Evolutionary conservation across 2,797 vertebrate genomes (phyloP).

Genomic region (Oceanodroma leucorhoa): DNA sequence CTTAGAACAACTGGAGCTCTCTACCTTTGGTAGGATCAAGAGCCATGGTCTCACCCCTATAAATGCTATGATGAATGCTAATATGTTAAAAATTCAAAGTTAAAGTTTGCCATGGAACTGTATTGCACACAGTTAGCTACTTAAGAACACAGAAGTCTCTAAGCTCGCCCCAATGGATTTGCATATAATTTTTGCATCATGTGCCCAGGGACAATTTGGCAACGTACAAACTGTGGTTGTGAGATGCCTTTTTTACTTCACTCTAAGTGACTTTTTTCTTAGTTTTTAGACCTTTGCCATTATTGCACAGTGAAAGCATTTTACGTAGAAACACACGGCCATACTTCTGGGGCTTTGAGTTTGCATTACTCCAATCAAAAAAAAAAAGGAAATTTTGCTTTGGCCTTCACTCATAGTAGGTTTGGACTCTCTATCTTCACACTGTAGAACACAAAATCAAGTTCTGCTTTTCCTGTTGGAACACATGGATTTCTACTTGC

Average conservation of each 20-base stretch:
- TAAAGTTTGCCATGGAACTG: not conserved
- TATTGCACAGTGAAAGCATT: not conserved
- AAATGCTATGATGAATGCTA: not conserved
- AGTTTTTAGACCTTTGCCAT: not conserved
- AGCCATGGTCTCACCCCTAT: not conserved
- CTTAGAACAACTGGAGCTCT: not conserved
- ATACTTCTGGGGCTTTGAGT: not conserved
- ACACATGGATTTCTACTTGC: not conserved
- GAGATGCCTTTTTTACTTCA: not conserved
- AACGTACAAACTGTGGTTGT: not conserved
- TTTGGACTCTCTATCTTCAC: not conserved
- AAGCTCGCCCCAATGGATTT: not conserved
- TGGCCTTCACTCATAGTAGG: not conserved
- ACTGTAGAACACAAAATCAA: not conserved
- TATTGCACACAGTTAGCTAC: not conserved
- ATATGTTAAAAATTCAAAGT: not conserved
- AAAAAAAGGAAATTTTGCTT: not conserved
- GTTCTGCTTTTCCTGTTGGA: not conserved
- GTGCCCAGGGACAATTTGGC: not conserved
- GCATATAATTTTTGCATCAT: not conserved
- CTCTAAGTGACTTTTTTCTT: not conserved
- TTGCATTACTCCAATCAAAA: not conserved
- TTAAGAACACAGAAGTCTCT: not conserved
- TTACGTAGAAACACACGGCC: not conserved
- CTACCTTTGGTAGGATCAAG: accelerated